Percentiles rank a stretch among this genome's conserved stretches.
Evolutionary conservation across 1,140 invertebrate species (phyloP).

Genomic region (Aporrectodea caliginosa): DNA sequence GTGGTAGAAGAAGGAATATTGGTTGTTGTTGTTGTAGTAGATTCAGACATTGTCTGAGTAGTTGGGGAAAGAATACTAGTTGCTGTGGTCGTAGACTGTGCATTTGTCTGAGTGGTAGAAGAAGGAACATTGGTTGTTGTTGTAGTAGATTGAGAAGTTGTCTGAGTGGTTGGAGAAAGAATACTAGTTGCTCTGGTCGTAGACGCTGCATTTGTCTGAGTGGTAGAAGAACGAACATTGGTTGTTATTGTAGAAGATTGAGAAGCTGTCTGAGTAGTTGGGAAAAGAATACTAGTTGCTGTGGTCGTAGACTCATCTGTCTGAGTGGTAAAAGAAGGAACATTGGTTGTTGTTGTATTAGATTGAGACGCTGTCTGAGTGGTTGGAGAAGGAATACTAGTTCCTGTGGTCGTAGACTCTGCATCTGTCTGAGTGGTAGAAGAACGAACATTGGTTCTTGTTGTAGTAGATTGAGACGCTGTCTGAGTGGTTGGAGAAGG

Average conservation of each 20-base stretch:
- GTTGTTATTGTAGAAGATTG: background rate
- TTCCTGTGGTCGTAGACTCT: background rate
- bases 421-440: background rate
- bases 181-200: background rate
- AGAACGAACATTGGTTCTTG: background rate
- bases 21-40: too few relatives aligned
- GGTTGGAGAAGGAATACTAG: background rate
- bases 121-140: background rate
- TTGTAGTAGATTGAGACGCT: background rate
- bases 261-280: background rate
- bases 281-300: background rate
- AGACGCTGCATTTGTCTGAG: background rate
- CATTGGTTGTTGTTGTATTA: background rate
- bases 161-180: background rate
- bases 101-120: background rate
- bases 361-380: background rate
- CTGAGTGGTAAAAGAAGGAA: too few relatives aligned
- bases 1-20: background rate
- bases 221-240: background rate
- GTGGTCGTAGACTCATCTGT: background rate
- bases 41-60: too few relatives aligned
- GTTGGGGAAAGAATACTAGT: background rate
- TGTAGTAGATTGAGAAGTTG: background rate
- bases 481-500: background rate
- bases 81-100: background rate